Conservation (phyloP, 2,113 vertebrate genomes). For the Murina feae region DNA sequence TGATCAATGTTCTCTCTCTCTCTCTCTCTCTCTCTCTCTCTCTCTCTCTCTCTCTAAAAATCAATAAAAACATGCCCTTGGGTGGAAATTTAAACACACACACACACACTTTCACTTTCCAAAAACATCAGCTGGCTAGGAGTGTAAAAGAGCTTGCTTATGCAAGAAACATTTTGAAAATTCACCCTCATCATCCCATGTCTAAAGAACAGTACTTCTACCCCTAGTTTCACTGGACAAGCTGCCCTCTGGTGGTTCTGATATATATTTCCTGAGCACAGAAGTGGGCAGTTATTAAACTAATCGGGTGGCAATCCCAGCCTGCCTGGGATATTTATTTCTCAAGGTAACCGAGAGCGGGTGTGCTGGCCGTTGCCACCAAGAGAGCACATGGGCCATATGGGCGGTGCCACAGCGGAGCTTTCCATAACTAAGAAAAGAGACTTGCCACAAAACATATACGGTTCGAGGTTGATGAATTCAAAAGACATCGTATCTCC, state of each 20-base stretch:
- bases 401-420: neutral
- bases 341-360: neutral
- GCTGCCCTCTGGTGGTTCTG: conserved; percentile 58
- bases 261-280: conserved; percentile 6
- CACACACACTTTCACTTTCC: neutral
- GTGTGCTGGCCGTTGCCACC: neutral
- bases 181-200: neutral
- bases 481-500: neutral
- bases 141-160: neutral
- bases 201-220: neutral
- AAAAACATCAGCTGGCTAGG: neutral
- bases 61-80: neutral
- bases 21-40: neutral
- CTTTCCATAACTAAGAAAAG: neutral
- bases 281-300: neutral
- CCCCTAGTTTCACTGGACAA: neutral
- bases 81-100: neutral
- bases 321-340: conserved; percentile 54
- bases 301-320: conserved; percentile 26
- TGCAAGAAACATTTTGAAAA: conserved; percentile 2
- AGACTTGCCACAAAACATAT: neutral
- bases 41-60: neutral
- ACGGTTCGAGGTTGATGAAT: neutral
- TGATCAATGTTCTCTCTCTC: neutral
- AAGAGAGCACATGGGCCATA: fast-evolving